Conservation (phyloP, 2,113 vertebrate genomes). For the Manacus vitellinus region DNA sequence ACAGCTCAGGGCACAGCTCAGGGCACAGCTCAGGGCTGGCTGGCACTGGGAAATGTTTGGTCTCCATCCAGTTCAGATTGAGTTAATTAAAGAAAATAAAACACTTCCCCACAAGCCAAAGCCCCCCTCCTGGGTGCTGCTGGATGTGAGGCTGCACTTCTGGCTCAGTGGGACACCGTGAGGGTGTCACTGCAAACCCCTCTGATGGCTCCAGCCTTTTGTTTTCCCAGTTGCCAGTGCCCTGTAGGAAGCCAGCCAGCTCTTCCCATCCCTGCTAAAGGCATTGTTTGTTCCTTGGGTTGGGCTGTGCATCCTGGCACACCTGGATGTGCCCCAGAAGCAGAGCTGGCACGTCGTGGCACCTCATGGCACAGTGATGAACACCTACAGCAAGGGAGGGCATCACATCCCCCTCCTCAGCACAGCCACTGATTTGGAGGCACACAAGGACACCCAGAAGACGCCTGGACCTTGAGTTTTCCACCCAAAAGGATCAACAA, state of each 20-base stretch:
- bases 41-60: background rate
- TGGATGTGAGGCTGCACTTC: background rate
- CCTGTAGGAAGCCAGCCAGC: background rate
- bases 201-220: background rate
- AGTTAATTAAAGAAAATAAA: background rate
- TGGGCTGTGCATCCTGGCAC: background rate
- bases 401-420: background rate
- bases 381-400: background rate
- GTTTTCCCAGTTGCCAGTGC: background rate
- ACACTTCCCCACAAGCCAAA: background rate
- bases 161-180: background rate
- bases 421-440: accelerated
- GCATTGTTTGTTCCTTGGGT: background rate
- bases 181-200: background rate
- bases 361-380: background rate
- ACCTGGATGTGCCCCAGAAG: accelerated
- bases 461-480: background rate
- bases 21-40: background rate
- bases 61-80: background rate
- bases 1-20: background rate
- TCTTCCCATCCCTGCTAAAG: background rate
- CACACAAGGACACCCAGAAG: background rate
- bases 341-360: background rate
- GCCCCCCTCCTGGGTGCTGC: background rate
- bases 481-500: background rate